Evolutionary conservation across 2,113 vertebrate species (phyloP).

Genomic region (Plecotus auritus): DNA sequence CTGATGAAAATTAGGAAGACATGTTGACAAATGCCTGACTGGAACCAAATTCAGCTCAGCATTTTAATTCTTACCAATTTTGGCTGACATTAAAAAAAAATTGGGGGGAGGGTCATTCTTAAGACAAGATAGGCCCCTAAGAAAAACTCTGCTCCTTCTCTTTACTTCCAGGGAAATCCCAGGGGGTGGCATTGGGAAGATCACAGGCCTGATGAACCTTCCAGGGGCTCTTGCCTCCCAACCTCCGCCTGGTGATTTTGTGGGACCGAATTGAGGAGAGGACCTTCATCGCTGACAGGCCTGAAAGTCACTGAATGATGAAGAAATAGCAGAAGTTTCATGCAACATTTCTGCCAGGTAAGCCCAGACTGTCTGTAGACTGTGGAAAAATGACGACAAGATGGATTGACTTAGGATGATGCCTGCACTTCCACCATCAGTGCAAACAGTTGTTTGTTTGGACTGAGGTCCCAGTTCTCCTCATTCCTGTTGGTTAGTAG

Average conservation of each 20-base stretch:
- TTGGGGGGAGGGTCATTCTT: background rate
- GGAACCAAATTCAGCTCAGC: background rate
- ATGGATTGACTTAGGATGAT: background rate
- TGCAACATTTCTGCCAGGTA: background rate
- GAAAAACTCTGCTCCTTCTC: background rate
- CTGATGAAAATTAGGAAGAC: background rate
- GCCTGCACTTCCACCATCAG: background rate
- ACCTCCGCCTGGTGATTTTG: background rate
- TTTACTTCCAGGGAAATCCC: background rate
- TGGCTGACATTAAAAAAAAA: background rate
- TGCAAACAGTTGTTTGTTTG: background rate
- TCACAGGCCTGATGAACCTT: accelerated
- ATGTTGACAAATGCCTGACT: background rate
- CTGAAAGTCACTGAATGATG: background rate
- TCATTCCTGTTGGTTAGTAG: background rate
- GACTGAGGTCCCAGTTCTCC: background rate
- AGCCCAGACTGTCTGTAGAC: background rate
- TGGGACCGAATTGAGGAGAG: background rate
- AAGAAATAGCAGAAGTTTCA: background rate
- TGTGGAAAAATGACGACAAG: background rate
- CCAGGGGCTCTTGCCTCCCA: background rate
- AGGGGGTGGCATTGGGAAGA: background rate
- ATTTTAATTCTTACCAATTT: background rate
- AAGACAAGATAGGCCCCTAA: background rate
- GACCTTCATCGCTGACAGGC: background rate